Evolutionary conservation across 2,888 invertebrate genomes (phyloP).

Genomic region (Formica aserva): DNA sequence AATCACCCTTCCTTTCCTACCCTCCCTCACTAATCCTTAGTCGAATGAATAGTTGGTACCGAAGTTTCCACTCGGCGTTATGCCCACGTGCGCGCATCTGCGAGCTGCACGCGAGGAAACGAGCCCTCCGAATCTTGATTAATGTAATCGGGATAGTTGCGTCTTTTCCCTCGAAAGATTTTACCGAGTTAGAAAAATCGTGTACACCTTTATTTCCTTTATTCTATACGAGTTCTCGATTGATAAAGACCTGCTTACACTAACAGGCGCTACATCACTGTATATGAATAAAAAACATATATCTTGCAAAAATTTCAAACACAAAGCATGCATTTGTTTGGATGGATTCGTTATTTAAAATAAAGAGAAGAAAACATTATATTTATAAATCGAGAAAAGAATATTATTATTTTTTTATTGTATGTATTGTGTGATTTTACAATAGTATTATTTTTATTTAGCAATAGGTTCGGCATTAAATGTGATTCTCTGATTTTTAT

Average conservation of each 20-base stretch:
- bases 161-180: slow-evolving; percentile 36
- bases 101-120: slow-evolving; percentile 59
- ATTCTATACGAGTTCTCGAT: slow-evolving; percentile 29
- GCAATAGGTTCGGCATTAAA: not conserved
- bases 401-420: not conserved
- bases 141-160: slow-evolving; percentile 63
- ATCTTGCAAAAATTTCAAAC: not conserved
- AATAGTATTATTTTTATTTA: not conserved
- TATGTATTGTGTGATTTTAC: not conserved
- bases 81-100: slow-evolving; percentile 66
- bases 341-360: not conserved
- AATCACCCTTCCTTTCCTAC: slow-evolving; percentile 10
- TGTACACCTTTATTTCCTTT: not conserved
- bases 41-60: slow-evolving; percentile 77
- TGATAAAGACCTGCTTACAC: not conserved
- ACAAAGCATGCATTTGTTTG: not conserved
- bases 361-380: not conserved
- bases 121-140: slow-evolving; percentile 74
- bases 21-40: slow-evolving; percentile 45
- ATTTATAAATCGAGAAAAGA: not conserved
- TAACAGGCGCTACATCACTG: not conserved
- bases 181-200: not conserved
- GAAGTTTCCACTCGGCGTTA: slow-evolving; percentile 74
- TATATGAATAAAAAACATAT: not conserved
- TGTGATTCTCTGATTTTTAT: not conserved